Evolutionary conservation across 2,888 invertebrate genomes (phyloP).

Genomic region (Netelia inedita): DNA sequence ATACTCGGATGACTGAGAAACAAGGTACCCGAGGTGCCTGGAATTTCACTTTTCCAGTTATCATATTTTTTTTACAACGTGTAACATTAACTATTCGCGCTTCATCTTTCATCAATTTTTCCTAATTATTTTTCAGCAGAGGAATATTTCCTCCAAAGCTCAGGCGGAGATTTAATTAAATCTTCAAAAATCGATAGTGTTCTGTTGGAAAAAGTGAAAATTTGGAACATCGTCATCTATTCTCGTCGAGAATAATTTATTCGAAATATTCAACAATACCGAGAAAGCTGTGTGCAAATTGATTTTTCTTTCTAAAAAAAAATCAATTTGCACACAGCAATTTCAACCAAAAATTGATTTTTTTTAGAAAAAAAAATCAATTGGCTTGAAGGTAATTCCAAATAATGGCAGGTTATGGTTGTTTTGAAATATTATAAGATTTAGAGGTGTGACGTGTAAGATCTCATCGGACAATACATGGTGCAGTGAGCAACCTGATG

Average conservation of each 20-base stretch:
- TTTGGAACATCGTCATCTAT: not conserved
- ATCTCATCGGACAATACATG: not conserved
- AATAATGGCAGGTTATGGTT: not conserved
- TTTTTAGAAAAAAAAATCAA: not conserved
- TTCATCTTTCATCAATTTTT: not conserved
- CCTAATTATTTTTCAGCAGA: too few relatives aligned
- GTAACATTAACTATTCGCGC: not conserved
- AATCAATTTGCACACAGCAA: too few relatives aligned
- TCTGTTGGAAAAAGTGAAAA: not conserved
- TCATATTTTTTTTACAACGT: not conserved
- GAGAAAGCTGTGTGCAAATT: not conserved
- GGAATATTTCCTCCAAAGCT: too few relatives aligned
- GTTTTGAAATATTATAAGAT: not conserved
- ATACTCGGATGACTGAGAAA: not conserved
- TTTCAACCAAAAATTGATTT: too few relatives aligned
- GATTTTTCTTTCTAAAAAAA: too few relatives aligned
- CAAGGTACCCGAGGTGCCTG: not conserved
- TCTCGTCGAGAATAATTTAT: not conserved
- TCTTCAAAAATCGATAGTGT: not conserved
- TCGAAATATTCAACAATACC: not conserved
- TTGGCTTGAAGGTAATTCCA: not conserved
- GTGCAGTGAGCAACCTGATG: constrained; percentile 67
- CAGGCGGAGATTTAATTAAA: not conserved
- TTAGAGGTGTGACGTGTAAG: not conserved
- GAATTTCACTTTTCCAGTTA: not conserved